Percentiles rank a stretch among this genome's conserved stretches.
Evolutionary conservation across 2,888 invertebrate species (phyloP).

Genomic region (Pristionchus mayeri): DNA sequence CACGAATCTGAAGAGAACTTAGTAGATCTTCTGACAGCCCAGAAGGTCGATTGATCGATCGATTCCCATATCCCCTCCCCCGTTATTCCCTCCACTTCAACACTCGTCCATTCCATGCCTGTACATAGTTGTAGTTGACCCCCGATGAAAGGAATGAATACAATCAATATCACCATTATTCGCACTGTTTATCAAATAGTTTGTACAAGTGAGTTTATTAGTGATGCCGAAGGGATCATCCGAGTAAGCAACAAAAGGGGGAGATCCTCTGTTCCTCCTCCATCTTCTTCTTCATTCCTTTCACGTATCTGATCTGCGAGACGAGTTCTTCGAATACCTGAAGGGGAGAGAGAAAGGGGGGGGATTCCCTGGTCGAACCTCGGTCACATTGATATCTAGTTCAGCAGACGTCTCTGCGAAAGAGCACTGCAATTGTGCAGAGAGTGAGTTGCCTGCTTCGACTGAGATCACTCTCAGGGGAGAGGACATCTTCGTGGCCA

Average conservation of each 20-base stretch:
- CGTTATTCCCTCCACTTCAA: background rate
- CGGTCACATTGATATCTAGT: slow-evolving; percentile 42
- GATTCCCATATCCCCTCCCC: slow-evolving; percentile 5
- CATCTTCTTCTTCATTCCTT: slow-evolving; percentile 48
- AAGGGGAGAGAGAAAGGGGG: background rate
- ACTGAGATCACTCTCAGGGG: slow-evolving; percentile 40
- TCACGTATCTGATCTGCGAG: slow-evolving; percentile 38
- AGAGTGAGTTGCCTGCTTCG: slow-evolving; percentile 46
- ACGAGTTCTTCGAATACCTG: slow-evolving; percentile 49
- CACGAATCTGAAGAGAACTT: slow-evolving; percentile 2
- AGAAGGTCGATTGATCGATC: slow-evolving; percentile 15
- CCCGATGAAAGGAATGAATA: slow-evolving; percentile 13
- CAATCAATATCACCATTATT: background rate
- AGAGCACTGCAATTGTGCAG: slow-evolving; percentile 53
- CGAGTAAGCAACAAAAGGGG: slow-evolving; percentile 29
- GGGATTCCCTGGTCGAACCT: slow-evolving; percentile 47
- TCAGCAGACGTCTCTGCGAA: slow-evolving; percentile 53
- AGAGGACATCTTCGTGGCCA: slow-evolving; percentile 50
- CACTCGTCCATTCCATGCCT: slow-evolving; percentile 22
- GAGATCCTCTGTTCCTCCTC: background rate
- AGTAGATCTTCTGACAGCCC: background rate
- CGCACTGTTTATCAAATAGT: background rate
- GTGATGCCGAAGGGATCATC: background rate
- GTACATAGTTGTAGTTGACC: slow-evolving; percentile 27
- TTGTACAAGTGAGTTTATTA: background rate